These are phyloP conservation scores for Athripsodes cinereus DNA, from an alignment of 2,888 invertebrate species.

Conservation along the genomic window DNA sequence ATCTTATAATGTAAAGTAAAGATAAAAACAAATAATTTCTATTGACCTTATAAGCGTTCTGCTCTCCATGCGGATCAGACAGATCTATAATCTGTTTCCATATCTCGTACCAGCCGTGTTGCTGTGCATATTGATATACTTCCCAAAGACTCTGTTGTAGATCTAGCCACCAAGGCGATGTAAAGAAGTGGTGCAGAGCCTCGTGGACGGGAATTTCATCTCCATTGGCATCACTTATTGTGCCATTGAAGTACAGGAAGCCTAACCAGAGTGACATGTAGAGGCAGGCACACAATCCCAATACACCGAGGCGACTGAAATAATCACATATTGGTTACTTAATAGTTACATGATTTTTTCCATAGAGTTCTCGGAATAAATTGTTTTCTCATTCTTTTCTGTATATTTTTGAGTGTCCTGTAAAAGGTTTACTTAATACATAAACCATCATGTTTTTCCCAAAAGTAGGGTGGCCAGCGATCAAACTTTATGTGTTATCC, in stretches of 20 bases:
- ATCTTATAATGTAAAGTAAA: too few species aligned
- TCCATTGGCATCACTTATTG: slow-evolving; percentile 75
- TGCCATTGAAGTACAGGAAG: slow-evolving; percentile 83
- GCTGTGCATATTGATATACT: slow-evolving; percentile 70
- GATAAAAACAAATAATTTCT: too few species aligned
- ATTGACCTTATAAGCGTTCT: slow-evolving; percentile 75
- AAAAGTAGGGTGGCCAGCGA: too few species aligned
- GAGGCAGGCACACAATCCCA: slow-evolving; percentile 57
- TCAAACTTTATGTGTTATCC: too few species aligned
- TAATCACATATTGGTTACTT: too few species aligned
- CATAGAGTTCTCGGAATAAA: too few species aligned
- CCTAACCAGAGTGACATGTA: slow-evolving; percentile 72
- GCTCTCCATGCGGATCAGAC: slow-evolving; percentile 86
- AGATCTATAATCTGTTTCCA: slow-evolving; percentile 82
- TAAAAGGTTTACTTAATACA: too few species aligned
- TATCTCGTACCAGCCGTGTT: slow-evolving; percentile 83
- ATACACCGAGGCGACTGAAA: slow-evolving; percentile 51
- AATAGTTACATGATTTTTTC: too few species aligned
- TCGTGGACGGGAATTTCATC: slow-evolving; percentile 85
- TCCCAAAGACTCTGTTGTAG: slow-evolving; percentile 66
- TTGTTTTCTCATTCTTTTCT: too few species aligned
- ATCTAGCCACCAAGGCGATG: slow-evolving; percentile 85
- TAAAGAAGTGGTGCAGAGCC: slow-evolving; percentile 83
- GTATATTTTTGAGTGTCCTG: too few species aligned
- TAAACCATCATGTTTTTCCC: too few species aligned